These are phyloP conservation scores for Zaprionus africanus DNA, from an alignment of 1,140 invertebrate genomes.

Conservation along the genomic window DNA sequence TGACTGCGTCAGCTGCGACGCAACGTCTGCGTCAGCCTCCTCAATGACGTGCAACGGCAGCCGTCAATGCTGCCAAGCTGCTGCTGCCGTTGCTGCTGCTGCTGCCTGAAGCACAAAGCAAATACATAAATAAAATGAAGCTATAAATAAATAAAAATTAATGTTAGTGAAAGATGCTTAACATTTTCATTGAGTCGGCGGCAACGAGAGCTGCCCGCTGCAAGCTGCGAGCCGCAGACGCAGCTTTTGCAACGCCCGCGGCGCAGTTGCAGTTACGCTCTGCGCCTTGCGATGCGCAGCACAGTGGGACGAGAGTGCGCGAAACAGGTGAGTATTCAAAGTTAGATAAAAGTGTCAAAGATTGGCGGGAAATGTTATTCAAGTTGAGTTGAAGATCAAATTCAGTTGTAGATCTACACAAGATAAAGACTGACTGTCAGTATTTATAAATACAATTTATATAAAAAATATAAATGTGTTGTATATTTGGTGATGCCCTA, in stretches of 20 bases:
- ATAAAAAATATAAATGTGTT: no score
- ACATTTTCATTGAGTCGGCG: conserved; percentile 73
- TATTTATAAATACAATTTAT: no score
- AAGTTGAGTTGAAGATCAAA: no score
- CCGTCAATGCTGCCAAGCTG: background rate
- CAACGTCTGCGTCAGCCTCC: background rate
- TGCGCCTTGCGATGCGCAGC: background rate
- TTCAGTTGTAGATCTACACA: no score
- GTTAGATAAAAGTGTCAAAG: background rate
- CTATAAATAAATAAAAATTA: conserved; percentile 76
- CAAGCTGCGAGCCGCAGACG: background rate
- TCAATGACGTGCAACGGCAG: conserved; percentile 7
- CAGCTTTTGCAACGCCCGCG: conserved; percentile 3
- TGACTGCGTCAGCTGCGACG: background rate
- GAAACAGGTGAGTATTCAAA: background rate
- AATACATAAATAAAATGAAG: conserved; percentile 64
- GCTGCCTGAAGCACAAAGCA: conserved; percentile 25
- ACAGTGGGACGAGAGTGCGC: background rate
- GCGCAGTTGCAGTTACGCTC: conserved; percentile 10
- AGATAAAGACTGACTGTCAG: no score
- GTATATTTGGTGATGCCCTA: no score
- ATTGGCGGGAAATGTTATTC: no score
- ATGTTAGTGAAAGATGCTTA: conserved; percentile 74
- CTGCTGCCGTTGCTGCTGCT: conserved; percentile 15
- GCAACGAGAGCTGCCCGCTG: background rate